A percentile compares a stretch with the other conserved stretches of the same genome.
These are phyloP conservation scores for Icerya purchasi DNA, from an alignment of 2,888 invertebrate genomes.

Conservation along the genomic window DNA sequence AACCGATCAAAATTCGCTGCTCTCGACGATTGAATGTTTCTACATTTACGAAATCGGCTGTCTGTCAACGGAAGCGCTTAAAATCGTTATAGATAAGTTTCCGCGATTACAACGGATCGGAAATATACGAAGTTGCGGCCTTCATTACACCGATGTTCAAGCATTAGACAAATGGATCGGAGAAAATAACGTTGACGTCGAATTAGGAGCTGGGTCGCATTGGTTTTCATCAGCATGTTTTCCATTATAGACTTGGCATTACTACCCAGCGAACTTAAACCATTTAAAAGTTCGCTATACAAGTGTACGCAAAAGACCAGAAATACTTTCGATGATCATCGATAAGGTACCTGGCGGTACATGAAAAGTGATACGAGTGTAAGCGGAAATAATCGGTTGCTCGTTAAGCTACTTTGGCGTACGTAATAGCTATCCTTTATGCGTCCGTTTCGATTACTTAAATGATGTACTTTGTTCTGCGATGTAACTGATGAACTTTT, in stretches of 20 bases:
- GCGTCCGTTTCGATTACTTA: too few relatives aligned
- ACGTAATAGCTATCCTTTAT: too few relatives aligned
- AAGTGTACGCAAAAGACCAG: too few relatives aligned
- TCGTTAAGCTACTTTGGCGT: too few relatives aligned
- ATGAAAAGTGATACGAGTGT: too few relatives aligned
- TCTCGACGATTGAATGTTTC: constrained; percentile 22
- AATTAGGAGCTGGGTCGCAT: constrained; percentile 26
- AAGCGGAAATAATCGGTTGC: too few relatives aligned
- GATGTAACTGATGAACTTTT: too few relatives aligned
- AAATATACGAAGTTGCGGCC: constrained; percentile 27
- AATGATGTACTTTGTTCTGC: too few relatives aligned
- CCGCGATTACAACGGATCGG: constrained; percentile 24
- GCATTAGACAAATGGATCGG: constrained; percentile 23
- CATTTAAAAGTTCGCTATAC: too few relatives aligned
- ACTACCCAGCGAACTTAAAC: too few relatives aligned
- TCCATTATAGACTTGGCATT: constrained; percentile 10
- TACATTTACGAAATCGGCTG: constrained; percentile 26
- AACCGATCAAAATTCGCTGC: constrained; percentile 15
- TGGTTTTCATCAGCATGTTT: constrained; percentile 25
- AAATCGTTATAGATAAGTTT: constrained; percentile 24
- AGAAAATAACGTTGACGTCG: constrained; percentile 25
- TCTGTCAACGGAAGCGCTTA: constrained; percentile 23
- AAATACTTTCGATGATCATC: too few relatives aligned
- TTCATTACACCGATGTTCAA: constrained; percentile 24
- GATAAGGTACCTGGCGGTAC: too few relatives aligned